Conservation (phyloP, 2,888 invertebrate species). For the Macrosiphum euphorbiae region DNA sequence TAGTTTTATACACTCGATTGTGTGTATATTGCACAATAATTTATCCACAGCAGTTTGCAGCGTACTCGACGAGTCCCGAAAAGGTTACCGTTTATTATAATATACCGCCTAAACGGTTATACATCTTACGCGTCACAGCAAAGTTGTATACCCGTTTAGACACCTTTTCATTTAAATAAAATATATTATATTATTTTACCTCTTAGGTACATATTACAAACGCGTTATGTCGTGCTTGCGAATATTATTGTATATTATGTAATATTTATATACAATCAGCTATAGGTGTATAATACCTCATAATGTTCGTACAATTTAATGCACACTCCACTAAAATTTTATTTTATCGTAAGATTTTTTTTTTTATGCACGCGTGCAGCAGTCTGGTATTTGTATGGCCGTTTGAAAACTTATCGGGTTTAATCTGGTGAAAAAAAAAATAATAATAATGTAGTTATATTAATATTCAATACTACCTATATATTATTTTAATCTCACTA, state of each 20-base stretch:
- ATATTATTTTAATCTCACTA: neutral
- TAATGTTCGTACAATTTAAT: neutral
- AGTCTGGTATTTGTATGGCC: neutral
- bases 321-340: neutral
- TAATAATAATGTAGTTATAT: neutral
- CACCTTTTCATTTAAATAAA: neutral
- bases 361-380: constrained; percentile 1
- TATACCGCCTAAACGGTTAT: no score
- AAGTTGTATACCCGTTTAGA: neutral
- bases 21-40: neutral
- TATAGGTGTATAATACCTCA: neutral
- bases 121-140: no score
- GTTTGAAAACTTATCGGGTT: neutral
- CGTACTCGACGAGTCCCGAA: neutral
- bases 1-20: neutral
- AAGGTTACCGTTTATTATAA: neutral
- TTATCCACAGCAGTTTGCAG: neutral
- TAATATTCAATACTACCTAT: neutral
- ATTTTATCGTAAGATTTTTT: constrained; percentile 1
- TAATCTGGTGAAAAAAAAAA: neutral
- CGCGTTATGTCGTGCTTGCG: neutral
- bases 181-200: neutral
- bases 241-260: no score
- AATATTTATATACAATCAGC: neutral
- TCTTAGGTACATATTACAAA: neutral